Evolutionary conservation across 2,888 invertebrate genomes (phyloP).

Genomic region (Hipparchia sbordonii): DNA sequence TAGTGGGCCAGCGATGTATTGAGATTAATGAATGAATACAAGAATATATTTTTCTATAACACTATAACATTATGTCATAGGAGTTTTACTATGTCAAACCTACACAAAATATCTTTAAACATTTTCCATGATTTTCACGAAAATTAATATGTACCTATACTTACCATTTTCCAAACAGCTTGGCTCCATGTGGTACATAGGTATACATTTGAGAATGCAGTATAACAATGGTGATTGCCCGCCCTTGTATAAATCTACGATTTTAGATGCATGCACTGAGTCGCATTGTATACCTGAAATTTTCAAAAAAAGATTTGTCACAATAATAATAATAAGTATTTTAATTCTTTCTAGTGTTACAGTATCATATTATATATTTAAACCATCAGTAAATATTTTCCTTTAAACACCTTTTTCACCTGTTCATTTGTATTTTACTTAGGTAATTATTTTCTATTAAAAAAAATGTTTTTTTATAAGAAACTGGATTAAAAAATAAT

Average conservation of each 20-base stretch:
- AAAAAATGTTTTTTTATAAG: no score
- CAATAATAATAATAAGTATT: not conserved
- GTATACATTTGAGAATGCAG: slow-evolving; percentile 62
- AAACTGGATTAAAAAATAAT: no score
- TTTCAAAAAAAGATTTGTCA: not conserved
- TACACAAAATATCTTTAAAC: not conserved
- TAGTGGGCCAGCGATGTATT: no score
- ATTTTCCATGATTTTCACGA: not conserved
- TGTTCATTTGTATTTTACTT: no score
- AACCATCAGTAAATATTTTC: no score
- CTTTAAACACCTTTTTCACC: no score
- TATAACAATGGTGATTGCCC: slow-evolving; percentile 57
- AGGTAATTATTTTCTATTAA: no score
- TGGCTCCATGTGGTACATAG: slow-evolving; percentile 36
- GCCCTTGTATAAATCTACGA: slow-evolving; percentile 59
- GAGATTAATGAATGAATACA: no score
- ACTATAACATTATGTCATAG: no score
- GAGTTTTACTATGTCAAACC: no score
- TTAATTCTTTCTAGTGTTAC: not conserved
- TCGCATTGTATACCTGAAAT: slow-evolving; percentile 67
- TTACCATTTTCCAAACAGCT: slow-evolving; percentile 46
- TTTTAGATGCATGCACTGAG: slow-evolving; percentile 58
- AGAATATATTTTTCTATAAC: no score
- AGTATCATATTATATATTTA: no score
- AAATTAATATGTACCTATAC: not conserved